These are phyloP conservation scores for Archivesica marissinica DNA, from an alignment of 1,140 invertebrate species.

Conservation along the genomic window DNA sequence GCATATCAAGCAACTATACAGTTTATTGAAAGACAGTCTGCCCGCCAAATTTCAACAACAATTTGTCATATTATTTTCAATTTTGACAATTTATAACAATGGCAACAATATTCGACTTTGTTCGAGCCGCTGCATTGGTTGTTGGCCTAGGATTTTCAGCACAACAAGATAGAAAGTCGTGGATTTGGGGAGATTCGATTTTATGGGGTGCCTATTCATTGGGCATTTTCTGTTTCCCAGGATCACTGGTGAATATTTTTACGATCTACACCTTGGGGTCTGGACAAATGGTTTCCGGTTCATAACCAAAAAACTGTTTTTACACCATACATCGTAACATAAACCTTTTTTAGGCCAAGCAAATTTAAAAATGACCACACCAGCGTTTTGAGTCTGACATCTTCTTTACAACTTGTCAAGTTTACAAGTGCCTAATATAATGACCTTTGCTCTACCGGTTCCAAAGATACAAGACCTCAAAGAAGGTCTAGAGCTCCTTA, in stretches of 20 bases:
- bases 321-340: too few species aligned
- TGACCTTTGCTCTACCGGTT: too few species aligned
- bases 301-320: too few species aligned
- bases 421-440: too few species aligned
- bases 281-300: too few species aligned
- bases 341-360: too few species aligned
- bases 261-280: too few species aligned
- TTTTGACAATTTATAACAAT: background rate
- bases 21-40: background rate
- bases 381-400: too few species aligned
- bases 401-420: too few species aligned
- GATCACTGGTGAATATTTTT: slow-evolving; percentile 21
- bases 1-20: background rate
- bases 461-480: too few species aligned
- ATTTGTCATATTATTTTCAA: background rate
- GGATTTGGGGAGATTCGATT: slow-evolving; percentile 56
- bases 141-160: slow-evolving; percentile 16
- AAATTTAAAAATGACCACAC: too few species aligned
- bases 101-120: slow-evolving; percentile 31
- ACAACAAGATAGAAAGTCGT: slow-evolving; percentile 46
- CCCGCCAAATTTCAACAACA: slow-evolving; percentile 56
- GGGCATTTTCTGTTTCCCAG: slow-evolving; percentile 41
- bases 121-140: slow-evolving; percentile 32
- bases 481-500: too few species aligned
- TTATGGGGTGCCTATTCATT: slow-evolving; percentile 37